A percentile compares a stretch with the other conserved stretches of the same genome.
These are phyloP conservation scores for Thaumatotibia leucotreta DNA, from an alignment of 1,140 invertebrate species.

Conservation along the genomic window DNA sequence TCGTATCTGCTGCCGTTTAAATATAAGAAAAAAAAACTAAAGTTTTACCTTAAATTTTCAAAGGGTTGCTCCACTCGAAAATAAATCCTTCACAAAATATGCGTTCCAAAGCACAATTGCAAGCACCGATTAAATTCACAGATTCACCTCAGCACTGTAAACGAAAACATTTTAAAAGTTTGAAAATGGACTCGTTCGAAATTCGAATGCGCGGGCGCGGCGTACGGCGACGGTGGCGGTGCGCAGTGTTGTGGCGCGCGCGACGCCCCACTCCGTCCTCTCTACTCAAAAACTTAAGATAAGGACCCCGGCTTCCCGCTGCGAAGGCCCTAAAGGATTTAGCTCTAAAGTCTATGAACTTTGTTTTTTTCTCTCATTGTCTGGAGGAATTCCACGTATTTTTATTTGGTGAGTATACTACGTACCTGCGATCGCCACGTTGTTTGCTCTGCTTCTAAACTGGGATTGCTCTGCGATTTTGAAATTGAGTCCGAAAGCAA, in stretches of 20 bases:
- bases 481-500: background rate
- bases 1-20: background rate
- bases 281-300: slow-evolving; percentile 12
- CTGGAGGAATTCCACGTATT: slow-evolving; percentile 26
- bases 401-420: slow-evolving; percentile 14
- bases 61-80: slow-evolving; percentile 34
- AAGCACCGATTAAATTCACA: slow-evolving; percentile 28
- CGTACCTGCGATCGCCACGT: background rate
- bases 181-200: slow-evolving; percentile 36
- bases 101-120: slow-evolving; percentile 34
- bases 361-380: slow-evolving; percentile 38
- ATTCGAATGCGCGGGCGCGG: slow-evolving; percentile 51
- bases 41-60: slow-evolving; percentile 50
- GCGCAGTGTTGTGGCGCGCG: slow-evolving; percentile 33
- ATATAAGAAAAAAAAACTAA: slow-evolving; percentile 15
- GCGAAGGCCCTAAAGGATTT: slow-evolving; percentile 55
- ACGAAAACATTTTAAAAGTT: slow-evolving; percentile 50
- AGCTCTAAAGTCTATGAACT: slow-evolving; percentile 44
- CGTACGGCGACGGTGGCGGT: slow-evolving; percentile 41
- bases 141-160: slow-evolving; percentile 59
- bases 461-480: background rate
- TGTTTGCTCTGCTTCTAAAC: background rate
- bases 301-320: slow-evolving; percentile 50
- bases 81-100: slow-evolving; percentile 44
- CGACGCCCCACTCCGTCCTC: slow-evolving; percentile 45